Evolutionary conservation across 2,113 vertebrate species (phyloP).

Genomic region (Nothoprocta pentlandii): DNA sequence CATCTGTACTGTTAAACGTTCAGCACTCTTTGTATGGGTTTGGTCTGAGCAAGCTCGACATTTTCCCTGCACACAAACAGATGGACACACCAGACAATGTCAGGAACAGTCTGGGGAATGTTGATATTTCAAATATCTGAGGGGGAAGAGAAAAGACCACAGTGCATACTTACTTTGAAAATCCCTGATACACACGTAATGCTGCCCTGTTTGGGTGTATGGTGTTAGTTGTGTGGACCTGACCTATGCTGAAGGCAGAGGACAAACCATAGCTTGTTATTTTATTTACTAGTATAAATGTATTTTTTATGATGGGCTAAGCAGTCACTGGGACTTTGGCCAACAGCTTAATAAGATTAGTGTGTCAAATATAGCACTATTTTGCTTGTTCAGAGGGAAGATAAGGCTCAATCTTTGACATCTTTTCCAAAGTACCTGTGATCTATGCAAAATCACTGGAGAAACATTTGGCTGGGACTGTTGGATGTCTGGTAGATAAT

Average conservation of each 20-base stretch:
- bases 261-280: background rate
- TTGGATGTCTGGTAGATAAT: background rate
- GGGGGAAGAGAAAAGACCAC: accelerated
- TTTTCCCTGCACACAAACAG: background rate
- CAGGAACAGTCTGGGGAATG: background rate
- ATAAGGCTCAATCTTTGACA: background rate
- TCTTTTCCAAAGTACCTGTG: background rate
- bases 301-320: background rate
- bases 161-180: background rate
- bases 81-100: no score
- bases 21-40: background rate
- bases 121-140: background rate
- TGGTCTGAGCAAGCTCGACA: background rate
- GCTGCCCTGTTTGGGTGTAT: background rate
- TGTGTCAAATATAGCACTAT: background rate
- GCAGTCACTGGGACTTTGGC: no score
- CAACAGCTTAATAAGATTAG: no score
- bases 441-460: background rate
- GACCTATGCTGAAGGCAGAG: background rate
- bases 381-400: background rate
- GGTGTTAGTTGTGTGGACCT: background rate
- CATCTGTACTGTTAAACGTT: background rate
- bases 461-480: background rate
- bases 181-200: background rate
- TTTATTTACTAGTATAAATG: background rate